Evolutionary conservation across 2,113 vertebrate genomes (phyloP).

Genomic region (Pangasianodon hypophthalmus): DNA sequence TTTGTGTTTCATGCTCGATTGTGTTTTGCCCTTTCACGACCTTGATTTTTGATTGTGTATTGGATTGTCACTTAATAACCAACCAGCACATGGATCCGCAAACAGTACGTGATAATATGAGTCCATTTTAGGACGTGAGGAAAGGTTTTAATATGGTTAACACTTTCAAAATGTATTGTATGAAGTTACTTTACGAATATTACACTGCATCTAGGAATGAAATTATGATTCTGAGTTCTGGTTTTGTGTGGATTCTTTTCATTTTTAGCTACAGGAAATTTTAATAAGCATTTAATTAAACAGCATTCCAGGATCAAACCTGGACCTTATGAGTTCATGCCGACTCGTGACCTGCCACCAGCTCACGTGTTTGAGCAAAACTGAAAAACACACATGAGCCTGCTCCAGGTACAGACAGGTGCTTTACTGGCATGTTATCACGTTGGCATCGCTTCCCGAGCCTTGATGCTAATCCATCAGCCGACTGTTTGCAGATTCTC

Average conservation of each 20-base stretch:
- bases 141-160: neutral
- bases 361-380: neutral
- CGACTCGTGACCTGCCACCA: neutral
- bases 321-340: neutral
- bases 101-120: neutral
- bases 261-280: neutral
- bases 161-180: neutral
- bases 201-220: neutral
- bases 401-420: neutral
- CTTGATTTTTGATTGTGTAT: neutral
- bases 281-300: neutral
- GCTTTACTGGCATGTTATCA: neutral
- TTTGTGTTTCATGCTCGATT: neutral
- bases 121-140: neutral
- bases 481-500: conserved; percentile 32
- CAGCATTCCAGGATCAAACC: neutral
- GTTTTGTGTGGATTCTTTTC: neutral
- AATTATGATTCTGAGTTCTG: neutral
- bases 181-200: neutral
- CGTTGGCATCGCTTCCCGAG: neutral
- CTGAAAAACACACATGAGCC: neutral
- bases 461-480: conserved; percentile 20
- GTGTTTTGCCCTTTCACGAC: neutral
- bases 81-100: neutral
- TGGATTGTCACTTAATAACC: neutral